These are phyloP conservation scores for Dinomys branickii DNA, from an alignment of 2,113 vertebrate genomes.

Conservation along the genomic window DNA sequence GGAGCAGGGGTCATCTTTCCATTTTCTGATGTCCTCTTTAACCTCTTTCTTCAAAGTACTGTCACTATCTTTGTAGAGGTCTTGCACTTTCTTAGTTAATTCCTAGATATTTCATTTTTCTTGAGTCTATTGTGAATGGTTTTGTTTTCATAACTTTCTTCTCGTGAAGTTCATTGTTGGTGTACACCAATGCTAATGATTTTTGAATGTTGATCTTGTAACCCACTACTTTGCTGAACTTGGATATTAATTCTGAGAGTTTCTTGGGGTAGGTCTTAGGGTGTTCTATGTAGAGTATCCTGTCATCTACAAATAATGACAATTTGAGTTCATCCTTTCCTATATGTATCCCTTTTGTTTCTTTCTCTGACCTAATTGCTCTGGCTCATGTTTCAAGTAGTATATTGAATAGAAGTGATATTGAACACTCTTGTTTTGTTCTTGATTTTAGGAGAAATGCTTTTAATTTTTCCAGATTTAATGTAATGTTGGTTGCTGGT, in stretches of 20 bases:
- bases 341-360: neutral
- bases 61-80: neutral
- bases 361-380: too few species aligned
- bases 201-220: neutral
- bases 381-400: too few species aligned
- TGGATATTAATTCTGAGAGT: neutral
- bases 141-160: neutral
- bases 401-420: too few species aligned
- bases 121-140: neutral
- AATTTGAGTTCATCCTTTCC: neutral
- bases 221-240: neutral
- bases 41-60: neutral
- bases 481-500: too few species aligned
- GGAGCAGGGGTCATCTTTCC: too few species aligned
- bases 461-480: too few species aligned
- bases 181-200: neutral
- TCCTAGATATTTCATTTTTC: neutral
- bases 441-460: too few species aligned
- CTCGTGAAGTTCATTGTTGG: neutral
- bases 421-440: too few species aligned
- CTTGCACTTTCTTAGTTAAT: neutral
- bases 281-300: neutral
- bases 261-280: neutral
- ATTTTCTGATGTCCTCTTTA: neutral
- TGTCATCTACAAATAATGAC: neutral